Conservation (phyloP, 2,797 vertebrate species). For the Neostethus bicornis region DNA sequence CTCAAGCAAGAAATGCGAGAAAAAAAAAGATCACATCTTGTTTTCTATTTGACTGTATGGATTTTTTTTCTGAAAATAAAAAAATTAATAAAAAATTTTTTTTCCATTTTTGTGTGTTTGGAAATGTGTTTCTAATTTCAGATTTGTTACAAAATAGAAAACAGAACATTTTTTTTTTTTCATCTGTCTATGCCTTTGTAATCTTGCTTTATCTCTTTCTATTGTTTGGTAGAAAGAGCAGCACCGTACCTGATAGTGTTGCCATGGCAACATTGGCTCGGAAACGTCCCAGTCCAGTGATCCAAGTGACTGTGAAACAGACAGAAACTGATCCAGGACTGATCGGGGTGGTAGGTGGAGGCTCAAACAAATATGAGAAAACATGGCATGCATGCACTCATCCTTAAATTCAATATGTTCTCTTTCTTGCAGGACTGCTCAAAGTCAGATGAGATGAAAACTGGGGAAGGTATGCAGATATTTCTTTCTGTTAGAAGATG, state of each 20-base stretch:
- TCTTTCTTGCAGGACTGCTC: slow-evolving; percentile 70
- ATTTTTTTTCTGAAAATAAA: slow-evolving; percentile 12
- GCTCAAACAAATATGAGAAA: neutral
- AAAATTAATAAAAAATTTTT: slow-evolving; percentile 7
- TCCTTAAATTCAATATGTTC: slow-evolving; percentile 15
- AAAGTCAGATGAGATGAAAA: slow-evolving; percentile 77
- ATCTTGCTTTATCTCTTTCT: slow-evolving; percentile 1
- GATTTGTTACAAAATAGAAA: too few species aligned
- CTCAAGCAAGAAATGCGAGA: slow-evolving; percentile 24
- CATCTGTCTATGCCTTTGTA: neutral
- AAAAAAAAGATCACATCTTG: slow-evolving; percentile 24
- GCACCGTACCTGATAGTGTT: slow-evolving; percentile 77
- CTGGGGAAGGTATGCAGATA: slow-evolving; percentile 64
- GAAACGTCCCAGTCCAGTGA: slow-evolving; percentile 83
- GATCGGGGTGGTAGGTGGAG: slow-evolving; percentile 79
- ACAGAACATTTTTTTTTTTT: neutral
- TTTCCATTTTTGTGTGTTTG: slow-evolving; percentile 5
- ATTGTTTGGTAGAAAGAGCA: slow-evolving; percentile 77
- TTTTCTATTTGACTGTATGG: slow-evolving; percentile 1
- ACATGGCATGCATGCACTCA: neutral
- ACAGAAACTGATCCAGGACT: slow-evolving; percentile 80
- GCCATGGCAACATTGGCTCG: slow-evolving; percentile 77
- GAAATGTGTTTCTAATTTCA: slow-evolving; percentile 2
- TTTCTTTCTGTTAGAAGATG: slow-evolving; percentile 19
- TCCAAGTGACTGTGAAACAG: slow-evolving; percentile 85